Evolutionary conservation across 2,888 invertebrate genomes (phyloP), one percentile per base, ranked within the genome.

Genomic region (Drosophila tanythrix): DNA sequence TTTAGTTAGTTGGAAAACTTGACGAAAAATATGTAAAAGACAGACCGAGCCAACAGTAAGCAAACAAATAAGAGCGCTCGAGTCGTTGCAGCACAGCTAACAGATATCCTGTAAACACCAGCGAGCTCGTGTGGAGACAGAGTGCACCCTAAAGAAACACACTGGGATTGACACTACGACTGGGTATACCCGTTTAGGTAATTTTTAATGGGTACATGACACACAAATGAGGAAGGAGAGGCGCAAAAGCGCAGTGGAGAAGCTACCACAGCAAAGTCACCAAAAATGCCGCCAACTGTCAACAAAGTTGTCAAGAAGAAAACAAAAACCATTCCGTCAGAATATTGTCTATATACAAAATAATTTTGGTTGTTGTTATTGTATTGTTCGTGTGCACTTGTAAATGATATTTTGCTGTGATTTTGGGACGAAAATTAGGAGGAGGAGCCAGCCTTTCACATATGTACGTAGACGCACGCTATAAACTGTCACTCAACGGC

Each of bases 1-100:
- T 52, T 40, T 62, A 57, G 77, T 50, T 72, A 58, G 78, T 74
- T 74, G 70, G 56, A 40, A 76, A 73, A 79, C 69, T 79, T 80
- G 64, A 61, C 55, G 81, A 38, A 77, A 81, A 77, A 72, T 83
- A 58, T 81, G 71, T 83, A 74, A 74, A 71, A 65, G 59, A 57
- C 33, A 51, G 52, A 46, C 67, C 40, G 27, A 33, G 60, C 6
- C 52, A 46, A 52, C 31, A 29, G 50, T 15, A n/a, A 67, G 27
- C 46, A 70, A 48, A 52, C 58, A 59, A 58, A 29, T 58, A 25
- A 33, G 18, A 33, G 21, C 15, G 25, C 21, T 46, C 18, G 11
- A 3, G 10, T 40, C 33, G 11, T 35, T 3, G 7, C 8, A 2
- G 18, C 31, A 15, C 46, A 27, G 33, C 48, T 8, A 21, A 8